phyloP scores from a whole-genome alignment of 2,113 vertebrate genomes.

The Ammodytes dubius region DNA sequence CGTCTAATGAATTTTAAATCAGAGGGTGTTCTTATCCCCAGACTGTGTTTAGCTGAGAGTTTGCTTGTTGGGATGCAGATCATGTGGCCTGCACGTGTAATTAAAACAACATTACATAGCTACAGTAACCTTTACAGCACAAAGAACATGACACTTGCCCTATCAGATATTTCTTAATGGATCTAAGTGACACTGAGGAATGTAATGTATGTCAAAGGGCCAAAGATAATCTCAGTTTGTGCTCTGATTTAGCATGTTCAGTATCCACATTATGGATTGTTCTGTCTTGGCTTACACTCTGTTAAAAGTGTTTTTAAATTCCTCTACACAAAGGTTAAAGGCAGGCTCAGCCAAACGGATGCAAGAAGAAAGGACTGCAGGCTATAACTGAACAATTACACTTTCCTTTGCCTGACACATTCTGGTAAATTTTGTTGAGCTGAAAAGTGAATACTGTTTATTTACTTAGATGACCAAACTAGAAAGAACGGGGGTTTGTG shows the following conservation, averaged over 20 bases:
- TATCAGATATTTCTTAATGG: not conserved
- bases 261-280: not conserved
- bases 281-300: not conserved
- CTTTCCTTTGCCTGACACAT: slow-evolving; percentile 14
- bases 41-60: slow-evolving; percentile 41
- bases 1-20: slow-evolving; percentile 33
- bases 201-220: not conserved
- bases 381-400: slow-evolving; percentile 15
- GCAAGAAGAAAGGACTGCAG: not conserved
- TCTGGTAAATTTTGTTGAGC: not conserved
- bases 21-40: slow-evolving; percentile 34
- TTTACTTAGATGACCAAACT: slow-evolving; percentile 52
- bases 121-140: not conserved
- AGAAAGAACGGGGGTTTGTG: slow-evolving; percentile 23
- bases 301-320: not conserved
- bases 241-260: not conserved
- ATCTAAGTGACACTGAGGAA: not conserved
- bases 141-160: not conserved
- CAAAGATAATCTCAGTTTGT: not conserved
- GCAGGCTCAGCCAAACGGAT: not conserved
- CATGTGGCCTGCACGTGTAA: slow-evolving; percentile 30
- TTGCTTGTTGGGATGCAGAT: slow-evolving; percentile 42
- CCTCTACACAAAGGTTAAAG: not conserved
- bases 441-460: slow-evolving; percentile 6
- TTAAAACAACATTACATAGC: no score